Base-by-base conservation (phyloP, 2,113 vertebrate species). In the Delphinapterus leucas region DNA sequence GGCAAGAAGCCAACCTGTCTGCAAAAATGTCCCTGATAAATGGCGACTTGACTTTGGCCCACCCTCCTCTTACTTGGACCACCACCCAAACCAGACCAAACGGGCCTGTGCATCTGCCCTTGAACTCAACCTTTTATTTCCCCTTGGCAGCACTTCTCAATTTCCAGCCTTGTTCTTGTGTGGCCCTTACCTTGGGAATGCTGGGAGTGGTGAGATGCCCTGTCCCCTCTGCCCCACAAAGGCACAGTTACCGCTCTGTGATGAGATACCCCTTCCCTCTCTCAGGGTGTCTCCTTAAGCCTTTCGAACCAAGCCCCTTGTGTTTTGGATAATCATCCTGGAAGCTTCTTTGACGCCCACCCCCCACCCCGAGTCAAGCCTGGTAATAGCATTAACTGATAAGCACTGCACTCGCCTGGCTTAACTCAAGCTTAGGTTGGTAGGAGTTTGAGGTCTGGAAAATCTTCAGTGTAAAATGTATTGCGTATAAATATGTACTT, bases 401-500 rank as follows among this genome's bases (percentile, higher is more conserved):
- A 61, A 93, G 12, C 89, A n/a, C 67, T 55, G 12, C 55, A 17
- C 15, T 71, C 76, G 33, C 74, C 61, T 74, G 44, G 21, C 79
- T 74, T 79, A 77, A 47, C 74, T 71, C 67, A 53, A 76, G 33
- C 58, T 41, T 18, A 26, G 18, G 13, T 65, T 81, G 13, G 61
- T 81, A 92, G 70, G 74, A 47, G 33, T 77, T 67, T 68, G 31
- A 83, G 47, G 38, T 70, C 88, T 47, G 58, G 84, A 63, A 89
- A 73, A 28, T 85, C 36, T 92, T 95, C 44, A 84, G 47, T n/a
- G 61, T 38, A 65, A 41, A 63, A 74, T 81, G 60, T 53, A 53
- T n/a, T 70, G 93, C 25, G 33, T 93, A 49, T 74, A 88, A 92
- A 88, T 63, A 36, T 94, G 12, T 95, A 82, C 88, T 93, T 95